phyloP scores from a whole-genome alignment of 2,113 vertebrate genomes.

The Syngnathus typhle region DNA sequence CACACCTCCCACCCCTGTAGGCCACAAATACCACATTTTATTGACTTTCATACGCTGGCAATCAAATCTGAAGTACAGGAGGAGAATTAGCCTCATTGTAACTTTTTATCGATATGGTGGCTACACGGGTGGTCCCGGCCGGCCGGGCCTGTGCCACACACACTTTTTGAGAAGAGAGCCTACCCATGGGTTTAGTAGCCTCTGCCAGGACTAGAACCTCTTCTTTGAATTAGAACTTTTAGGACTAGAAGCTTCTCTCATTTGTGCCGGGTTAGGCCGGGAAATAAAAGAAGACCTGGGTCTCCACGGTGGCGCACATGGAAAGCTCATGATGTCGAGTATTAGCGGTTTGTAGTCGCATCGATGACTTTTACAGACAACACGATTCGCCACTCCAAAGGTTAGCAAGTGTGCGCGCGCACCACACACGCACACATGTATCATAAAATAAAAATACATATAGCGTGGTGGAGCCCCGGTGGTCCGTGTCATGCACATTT shows the following conservation, averaged over 20 bases:
- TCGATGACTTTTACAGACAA: constrained; percentile 62
- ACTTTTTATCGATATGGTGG: constrained; percentile 58
- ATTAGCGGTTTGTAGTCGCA: constrained; percentile 47
- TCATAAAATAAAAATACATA: not conserved
- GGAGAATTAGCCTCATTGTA: constrained; percentile 57
- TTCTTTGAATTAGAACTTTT: no score
- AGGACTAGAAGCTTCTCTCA: no score
- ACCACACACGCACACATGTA: not conserved
- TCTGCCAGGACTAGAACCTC: no score
- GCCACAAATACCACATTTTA: constrained; percentile 66
- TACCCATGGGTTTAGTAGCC: no score
- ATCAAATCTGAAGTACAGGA: constrained; percentile 57
- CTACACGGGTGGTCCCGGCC: constrained; percentile 19
- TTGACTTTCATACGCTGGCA: constrained; percentile 56
- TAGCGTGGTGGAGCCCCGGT: not conserved
- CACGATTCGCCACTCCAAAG: not conserved
- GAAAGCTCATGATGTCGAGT: constrained; percentile 46
- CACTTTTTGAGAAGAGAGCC: no score
- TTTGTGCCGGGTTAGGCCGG: not conserved
- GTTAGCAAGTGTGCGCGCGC: not conserved
- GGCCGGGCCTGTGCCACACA: not conserved
- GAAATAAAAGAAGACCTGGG: not conserved
- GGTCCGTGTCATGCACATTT: constrained; percentile 1
- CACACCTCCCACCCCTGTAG: not conserved
- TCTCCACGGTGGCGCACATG: constrained; percentile 9